Percentiles rank a stretch among this genome's conserved stretches.
Evolutionary conservation across 2,797 vertebrate species (phyloP).

Genomic region (Cheirogaleus major): DNA sequence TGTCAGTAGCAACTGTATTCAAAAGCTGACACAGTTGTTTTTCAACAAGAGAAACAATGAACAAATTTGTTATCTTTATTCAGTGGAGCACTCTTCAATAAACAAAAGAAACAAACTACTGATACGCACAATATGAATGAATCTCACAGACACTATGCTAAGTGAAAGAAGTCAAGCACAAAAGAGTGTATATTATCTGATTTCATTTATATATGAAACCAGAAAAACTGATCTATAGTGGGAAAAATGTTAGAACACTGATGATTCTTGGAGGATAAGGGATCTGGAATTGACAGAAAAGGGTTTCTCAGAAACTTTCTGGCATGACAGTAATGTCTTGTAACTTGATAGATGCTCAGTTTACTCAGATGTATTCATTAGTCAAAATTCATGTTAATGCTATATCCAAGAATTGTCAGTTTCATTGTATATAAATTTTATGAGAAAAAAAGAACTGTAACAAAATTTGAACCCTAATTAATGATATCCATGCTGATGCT

Average conservation of each 20-base stretch:
- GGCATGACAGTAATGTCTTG: not conserved
- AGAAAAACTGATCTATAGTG: not conserved
- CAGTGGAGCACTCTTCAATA: not conserved
- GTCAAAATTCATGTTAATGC: not conserved
- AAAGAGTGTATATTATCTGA: not conserved
- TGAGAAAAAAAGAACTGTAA: not conserved
- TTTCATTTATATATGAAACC: not conserved
- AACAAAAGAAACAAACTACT: not conserved
- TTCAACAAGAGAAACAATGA: not conserved
- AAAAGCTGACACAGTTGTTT: not conserved
- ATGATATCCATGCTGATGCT: not conserved
- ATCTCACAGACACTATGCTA: not conserved
- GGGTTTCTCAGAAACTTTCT: not conserved
- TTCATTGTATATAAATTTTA: no score
- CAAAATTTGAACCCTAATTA: not conserved
- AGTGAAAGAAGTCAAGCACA: not conserved
- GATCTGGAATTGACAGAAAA: not conserved
- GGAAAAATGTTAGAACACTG: not conserved
- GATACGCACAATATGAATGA: fast-evolving
- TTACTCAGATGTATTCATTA: not conserved
- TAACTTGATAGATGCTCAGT: not conserved
- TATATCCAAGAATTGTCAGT: not conserved
- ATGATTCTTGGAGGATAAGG: not conserved
- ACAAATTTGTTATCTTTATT: not conserved
- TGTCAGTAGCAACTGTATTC: not conserved